A percentile compares a stretch with the other conserved stretches of the same genome.
Conservation (phyloP, 2,797 vertebrate species). For the Thaleichthys pacificus region DNA sequence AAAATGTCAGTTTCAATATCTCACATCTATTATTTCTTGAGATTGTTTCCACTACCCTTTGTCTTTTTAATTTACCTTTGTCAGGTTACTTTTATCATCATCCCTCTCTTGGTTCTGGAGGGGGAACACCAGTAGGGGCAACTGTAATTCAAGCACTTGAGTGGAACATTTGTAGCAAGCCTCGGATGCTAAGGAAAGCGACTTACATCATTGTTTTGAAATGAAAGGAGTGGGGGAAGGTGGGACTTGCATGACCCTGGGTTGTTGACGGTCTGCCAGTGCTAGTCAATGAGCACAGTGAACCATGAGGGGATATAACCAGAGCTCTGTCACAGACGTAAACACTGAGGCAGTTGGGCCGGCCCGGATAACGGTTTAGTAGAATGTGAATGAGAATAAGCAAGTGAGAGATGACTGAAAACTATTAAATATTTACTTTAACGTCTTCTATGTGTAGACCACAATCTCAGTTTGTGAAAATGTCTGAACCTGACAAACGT, state of each 20-base stretch:
- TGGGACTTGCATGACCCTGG: conserved; percentile 8
- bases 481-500: neutral
- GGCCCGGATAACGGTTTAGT: conserved; percentile 24
- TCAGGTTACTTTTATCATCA: neutral
- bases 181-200: conserved; percentile 23
- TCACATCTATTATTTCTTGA: too few species aligned
- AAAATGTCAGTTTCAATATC: too few species aligned
- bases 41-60: neutral
- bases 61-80: neutral
- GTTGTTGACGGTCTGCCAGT: conserved; percentile 13
- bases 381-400: conserved; percentile 23
- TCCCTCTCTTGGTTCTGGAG: neutral
- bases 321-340: neutral
- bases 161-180: conserved; percentile 18
- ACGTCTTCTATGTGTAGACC: conserved; percentile 11
- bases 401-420: conserved; percentile 37
- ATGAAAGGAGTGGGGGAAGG: conserved; percentile 15
- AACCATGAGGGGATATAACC: neutral
- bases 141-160: conserved; percentile 11
- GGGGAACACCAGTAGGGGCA: conserved; percentile 3
- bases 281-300: conserved; percentile 9
- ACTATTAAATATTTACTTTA: conserved; percentile 45
- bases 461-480: neutral
- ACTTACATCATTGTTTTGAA: conserved; percentile 45
- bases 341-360: neutral